Evolutionary conservation across 2,113 vertebrate species (phyloP).

Genomic region (Phalacrocorax aristotelis): DNA sequence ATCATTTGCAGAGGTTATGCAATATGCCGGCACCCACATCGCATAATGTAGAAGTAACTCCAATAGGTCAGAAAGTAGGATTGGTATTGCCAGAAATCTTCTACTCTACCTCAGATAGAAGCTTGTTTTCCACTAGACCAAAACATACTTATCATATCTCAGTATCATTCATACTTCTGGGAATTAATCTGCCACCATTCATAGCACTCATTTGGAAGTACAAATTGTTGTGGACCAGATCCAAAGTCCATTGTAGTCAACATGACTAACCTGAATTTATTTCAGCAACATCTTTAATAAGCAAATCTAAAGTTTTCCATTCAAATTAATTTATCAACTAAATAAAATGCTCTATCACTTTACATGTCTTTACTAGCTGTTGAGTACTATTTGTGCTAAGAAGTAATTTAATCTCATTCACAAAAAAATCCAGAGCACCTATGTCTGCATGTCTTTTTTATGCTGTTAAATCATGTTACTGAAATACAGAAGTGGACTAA

Average conservation of each 20-base stretch:
- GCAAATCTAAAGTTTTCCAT: neutral
- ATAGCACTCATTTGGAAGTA: neutral
- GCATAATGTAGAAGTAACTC: neutral
- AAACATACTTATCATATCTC: neutral
- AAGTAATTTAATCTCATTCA: neutral
- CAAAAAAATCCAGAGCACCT: neutral
- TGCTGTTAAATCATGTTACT: neutral
- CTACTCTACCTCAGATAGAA: neutral
- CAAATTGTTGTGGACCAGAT: neutral
- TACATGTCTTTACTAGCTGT: neutral
- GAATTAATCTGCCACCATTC: neutral
- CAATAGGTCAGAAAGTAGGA: neutral
- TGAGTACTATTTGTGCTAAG: neutral
- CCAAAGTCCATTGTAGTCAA: neutral
- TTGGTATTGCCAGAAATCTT: neutral
- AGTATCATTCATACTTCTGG: rapidly evolving
- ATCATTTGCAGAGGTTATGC: neutral
- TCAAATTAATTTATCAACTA: neutral
- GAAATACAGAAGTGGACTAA: neutral
- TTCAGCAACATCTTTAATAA: neutral
- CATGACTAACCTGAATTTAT: neutral
- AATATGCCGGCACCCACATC: neutral
- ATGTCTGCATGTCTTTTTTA: neutral
- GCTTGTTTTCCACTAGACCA: neutral
- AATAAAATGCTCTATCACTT: neutral